Base-by-base conservation (phyloP, 2,113 vertebrate genomes). In the Scartelaos histophorus region DNA sequence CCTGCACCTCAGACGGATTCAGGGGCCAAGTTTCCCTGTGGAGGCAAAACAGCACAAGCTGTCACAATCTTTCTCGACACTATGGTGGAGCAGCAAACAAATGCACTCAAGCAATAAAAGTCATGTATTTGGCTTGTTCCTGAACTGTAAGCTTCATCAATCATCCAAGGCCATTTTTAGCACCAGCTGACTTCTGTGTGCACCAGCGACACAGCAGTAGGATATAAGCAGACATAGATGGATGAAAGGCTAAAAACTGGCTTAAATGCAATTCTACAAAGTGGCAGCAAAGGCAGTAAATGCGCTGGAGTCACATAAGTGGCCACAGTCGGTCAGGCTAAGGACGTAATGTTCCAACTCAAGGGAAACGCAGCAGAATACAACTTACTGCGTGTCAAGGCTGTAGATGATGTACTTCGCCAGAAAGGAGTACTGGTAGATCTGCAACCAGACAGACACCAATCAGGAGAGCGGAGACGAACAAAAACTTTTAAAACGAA, bases 351-450 rank as follows among this genome's bases (percentile, higher is more conserved):
- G 66, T 77, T 67, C 43, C 51, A 34, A 61, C 60, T 66, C 2
- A 10, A 25, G 60, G 24, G 62, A 38, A 60, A 57, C 11, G 9
- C 43, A 34, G 34, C 38, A 66, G 67, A 47, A 74, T 5, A 17
- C 13, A 21, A 76, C 22, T 92, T 90, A 94, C 93, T 92, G 93
- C 60, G 89, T 90, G 54, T 81, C 66, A 0, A 94, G 92, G 84
- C 93, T 93, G 90, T 95, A 96, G 85, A 98, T 95, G 81, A 97
- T 96, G 79, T 99, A 99, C 82, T 95, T 94, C 54, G 96, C 97
- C 24, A 90, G 92, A 53, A 94, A 97, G 66, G 97, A 99, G 85
- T 95, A 94, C 38, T 92, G 95, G 82, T 97, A 97, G 21, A 96
- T 93, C 97, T 99, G 94, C 71, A 88, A 92, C 84, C 88, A 49